These are phyloP conservation scores for Phasia obesa DNA, from an alignment of 2,888 invertebrate species.

Conservation along the genomic window DNA sequence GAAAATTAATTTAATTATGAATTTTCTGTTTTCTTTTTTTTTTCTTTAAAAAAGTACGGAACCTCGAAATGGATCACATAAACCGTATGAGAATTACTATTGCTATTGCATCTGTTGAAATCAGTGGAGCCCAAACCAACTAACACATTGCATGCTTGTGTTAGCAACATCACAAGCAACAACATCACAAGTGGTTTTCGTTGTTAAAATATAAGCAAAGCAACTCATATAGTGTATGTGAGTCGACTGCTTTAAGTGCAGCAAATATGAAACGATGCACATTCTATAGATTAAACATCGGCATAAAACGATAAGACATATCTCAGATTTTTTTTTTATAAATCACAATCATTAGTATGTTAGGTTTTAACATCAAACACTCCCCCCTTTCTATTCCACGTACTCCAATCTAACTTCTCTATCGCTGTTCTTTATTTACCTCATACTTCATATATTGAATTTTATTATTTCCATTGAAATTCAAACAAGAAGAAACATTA, in stretches of 20 bases:
- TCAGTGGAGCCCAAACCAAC: no score
- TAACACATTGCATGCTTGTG: no score
- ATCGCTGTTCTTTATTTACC: slow-evolving; percentile 72
- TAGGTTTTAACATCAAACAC: slow-evolving; percentile 38
- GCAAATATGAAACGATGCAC: slow-evolving; percentile 23
- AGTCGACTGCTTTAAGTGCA: no score
- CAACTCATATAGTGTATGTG: no score
- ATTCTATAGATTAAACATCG: slow-evolving; percentile 37
- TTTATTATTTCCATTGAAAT: slow-evolving; percentile 61
- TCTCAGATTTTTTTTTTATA: slow-evolving; percentile 46
- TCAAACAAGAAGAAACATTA: slow-evolving; percentile 43
- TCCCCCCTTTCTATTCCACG: slow-evolving; percentile 49
- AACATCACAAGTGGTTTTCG: no score
- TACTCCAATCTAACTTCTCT: slow-evolving; percentile 65
- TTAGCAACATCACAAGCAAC: no score
- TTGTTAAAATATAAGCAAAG: no score
- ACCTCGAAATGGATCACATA: no score
- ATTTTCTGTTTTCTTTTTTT: no score
- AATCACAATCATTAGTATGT: slow-evolving; percentile 57
- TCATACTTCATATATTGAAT: slow-evolving; percentile 73
- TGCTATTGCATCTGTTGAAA: slow-evolving; percentile 42
- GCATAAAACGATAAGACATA: slow-evolving; percentile 40
- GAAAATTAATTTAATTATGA: no score
- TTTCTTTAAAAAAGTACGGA: no score
- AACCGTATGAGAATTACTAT: slow-evolving; percentile 27